Conservation (phyloP, 2,888 invertebrate species). For the Therioaphis trifolii region DNA sequence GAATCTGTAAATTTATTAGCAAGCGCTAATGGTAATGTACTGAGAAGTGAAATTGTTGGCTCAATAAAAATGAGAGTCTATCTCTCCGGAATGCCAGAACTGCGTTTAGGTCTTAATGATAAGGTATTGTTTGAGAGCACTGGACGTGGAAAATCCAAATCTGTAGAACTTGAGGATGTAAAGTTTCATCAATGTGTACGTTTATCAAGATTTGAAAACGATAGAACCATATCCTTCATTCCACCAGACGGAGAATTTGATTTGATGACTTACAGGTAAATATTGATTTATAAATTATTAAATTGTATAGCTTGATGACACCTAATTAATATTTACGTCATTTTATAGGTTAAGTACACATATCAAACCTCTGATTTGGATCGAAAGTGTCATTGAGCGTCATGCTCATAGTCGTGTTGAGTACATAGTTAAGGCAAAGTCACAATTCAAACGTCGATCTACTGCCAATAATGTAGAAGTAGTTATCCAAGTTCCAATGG, state of each 20-base stretch:
- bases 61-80: slow-evolving; percentile 78
- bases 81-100: slow-evolving; percentile 78
- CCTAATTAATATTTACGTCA: not conserved
- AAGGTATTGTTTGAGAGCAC: slow-evolving; percentile 78
- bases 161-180: slow-evolving; percentile 78
- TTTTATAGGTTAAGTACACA: slow-evolving; percentile 54
- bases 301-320: not conserved
- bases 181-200: slow-evolving; percentile 80
- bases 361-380: slow-evolving; percentile 78
- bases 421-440: slow-evolving; percentile 77
- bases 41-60: slow-evolving; percentile 77
- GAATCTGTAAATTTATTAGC: slow-evolving; percentile 78
- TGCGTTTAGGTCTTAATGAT: slow-evolving; percentile 76
- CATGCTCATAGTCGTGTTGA: slow-evolving; percentile 77
- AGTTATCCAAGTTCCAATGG: slow-evolving; percentile 74
- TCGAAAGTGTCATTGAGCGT: slow-evolving; percentile 77
- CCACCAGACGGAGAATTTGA: slow-evolving; percentile 80
- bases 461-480: slow-evolving; percentile 80
- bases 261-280: slow-evolving; percentile 76
- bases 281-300: not conserved
- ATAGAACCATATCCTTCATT: slow-evolving; percentile 77
- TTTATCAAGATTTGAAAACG: slow-evolving; percentile 77
- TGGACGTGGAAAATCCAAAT: slow-evolving; percentile 76
- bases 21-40: slow-evolving; percentile 76
- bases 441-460: slow-evolving; percentile 77